phyloP scores from a whole-genome alignment of 2,113 vertebrate species.

The Sander lucioperca region DNA sequence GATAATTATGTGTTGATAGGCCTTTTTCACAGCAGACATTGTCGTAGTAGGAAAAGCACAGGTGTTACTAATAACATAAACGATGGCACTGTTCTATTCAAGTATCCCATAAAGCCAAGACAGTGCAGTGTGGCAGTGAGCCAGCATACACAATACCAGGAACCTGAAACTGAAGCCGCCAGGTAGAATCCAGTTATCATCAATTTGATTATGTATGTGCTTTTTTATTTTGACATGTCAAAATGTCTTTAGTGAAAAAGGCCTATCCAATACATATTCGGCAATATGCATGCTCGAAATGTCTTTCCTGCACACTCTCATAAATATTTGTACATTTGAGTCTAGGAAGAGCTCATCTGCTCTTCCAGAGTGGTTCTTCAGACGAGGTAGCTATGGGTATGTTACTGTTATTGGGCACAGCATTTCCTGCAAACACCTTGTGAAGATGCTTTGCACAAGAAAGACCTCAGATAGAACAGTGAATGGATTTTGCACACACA shows the following conservation, averaged over 20 bases:
- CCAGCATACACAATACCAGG: no score
- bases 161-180: no score
- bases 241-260: neutral
- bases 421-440: neutral
- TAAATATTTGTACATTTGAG: neutral
- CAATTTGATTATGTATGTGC: neutral
- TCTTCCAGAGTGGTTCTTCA: neutral
- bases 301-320: neutral
- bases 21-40: neutral
- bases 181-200: no score
- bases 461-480: neutral
- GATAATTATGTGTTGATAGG: neutral
- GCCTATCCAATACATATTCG: no score
- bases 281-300: neutral
- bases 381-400: neutral
- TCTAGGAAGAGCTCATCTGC: neutral
- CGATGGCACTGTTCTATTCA: neutral
- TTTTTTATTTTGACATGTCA: neutral
- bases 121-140: no score
- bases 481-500: neutral
- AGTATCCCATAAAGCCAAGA: neutral
- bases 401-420: neutral
- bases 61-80: neutral
- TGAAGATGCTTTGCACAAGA: neutral
- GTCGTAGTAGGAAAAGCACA: neutral